Percentiles rank a stretch among this genome's conserved stretches.
These are phyloP conservation scores for Pollachius pollachius DNA, from an alignment of 2,113 vertebrate genomes.

Conservation along the genomic window DNA sequence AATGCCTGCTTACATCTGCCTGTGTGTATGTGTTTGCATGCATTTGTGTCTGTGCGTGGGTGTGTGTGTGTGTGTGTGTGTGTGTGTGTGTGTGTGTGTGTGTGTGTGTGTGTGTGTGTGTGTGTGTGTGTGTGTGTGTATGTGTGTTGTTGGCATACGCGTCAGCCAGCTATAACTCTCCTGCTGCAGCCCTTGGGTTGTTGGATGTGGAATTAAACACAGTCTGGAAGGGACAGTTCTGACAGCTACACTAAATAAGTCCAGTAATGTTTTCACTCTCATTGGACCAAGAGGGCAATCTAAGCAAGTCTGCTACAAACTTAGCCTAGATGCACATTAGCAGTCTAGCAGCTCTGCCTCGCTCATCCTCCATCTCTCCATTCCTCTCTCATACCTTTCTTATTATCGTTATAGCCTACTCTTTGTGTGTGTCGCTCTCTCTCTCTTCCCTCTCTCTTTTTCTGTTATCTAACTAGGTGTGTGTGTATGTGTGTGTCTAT, in stretches of 20 bases:
- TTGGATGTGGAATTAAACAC: constrained; percentile 64
- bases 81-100: constrained; percentile 7
- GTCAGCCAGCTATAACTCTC: constrained; percentile 61
- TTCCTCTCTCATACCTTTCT: too few species aligned
- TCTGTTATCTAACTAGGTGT: too few species aligned
- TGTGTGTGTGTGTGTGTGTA: not conserved
- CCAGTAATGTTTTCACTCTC: constrained; percentile 57
- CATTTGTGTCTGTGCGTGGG: constrained; percentile 33
- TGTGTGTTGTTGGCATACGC: not conserved
- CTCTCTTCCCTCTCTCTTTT: too few species aligned
- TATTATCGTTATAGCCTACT: too few species aligned
- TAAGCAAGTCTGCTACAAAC: constrained; percentile 23
- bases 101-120: constrained; percentile 7
- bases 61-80: constrained; percentile 49
- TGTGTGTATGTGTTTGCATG: constrained; percentile 5
- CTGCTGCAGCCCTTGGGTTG: constrained; percentile 54
- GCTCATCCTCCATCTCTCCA: not conserved
- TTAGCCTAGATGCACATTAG: constrained; percentile 37
- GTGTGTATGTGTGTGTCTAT: too few species aligned
- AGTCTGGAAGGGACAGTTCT: constrained; percentile 58
- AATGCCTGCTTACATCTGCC: not conserved
- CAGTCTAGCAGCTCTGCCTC: constrained; percentile 7
- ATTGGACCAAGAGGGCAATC: constrained; percentile 38
- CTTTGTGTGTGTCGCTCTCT: too few species aligned
- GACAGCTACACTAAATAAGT: constrained; percentile 63